These are phyloP conservation scores for Monochamus alternatus DNA, from an alignment of 2,888 invertebrate species.

Conservation along the genomic window DNA sequence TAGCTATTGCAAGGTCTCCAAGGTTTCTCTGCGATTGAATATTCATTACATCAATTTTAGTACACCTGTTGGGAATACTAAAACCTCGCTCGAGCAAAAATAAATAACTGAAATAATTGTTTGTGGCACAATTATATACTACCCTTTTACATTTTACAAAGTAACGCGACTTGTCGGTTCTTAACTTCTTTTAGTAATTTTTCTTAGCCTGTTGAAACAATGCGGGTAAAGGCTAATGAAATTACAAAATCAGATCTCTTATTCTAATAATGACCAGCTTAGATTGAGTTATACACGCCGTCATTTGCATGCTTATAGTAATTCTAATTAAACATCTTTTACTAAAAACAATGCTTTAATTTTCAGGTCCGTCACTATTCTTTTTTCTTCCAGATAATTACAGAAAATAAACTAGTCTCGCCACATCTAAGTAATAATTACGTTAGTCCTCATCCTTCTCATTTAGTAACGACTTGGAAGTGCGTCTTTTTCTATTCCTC, in stretches of 20 bases:
- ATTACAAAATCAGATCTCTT: no score
- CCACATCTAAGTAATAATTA: constrained; percentile 53
- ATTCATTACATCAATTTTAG: no score
- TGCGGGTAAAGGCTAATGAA: no score
- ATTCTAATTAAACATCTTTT: constrained; percentile 28
- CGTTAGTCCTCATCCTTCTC: constrained; percentile 54
- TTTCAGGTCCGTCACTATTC: constrained; percentile 24
- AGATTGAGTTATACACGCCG: neutral
- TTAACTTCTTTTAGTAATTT: neutral
- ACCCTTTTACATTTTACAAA: no score
- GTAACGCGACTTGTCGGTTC: neutral
- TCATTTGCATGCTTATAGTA: constrained; percentile 18
- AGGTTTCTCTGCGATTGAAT: no score
- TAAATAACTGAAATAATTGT: no score
- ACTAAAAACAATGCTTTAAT: constrained; percentile 35
- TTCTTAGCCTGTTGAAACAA: no score
- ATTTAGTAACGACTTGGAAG: constrained; percentile 53
- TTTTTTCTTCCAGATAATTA: constrained; percentile 48
- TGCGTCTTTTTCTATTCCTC: constrained; percentile 47
- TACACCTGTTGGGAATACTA: no score
- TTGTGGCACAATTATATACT: no score
- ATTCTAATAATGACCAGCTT: constrained; percentile 7
- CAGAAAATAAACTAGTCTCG: constrained; percentile 52
- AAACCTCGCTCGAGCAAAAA: no score
- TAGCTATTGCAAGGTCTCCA: no score